Conservation (phyloP, 2,888 invertebrate species). For the Agapostemon virescens region DNA sequence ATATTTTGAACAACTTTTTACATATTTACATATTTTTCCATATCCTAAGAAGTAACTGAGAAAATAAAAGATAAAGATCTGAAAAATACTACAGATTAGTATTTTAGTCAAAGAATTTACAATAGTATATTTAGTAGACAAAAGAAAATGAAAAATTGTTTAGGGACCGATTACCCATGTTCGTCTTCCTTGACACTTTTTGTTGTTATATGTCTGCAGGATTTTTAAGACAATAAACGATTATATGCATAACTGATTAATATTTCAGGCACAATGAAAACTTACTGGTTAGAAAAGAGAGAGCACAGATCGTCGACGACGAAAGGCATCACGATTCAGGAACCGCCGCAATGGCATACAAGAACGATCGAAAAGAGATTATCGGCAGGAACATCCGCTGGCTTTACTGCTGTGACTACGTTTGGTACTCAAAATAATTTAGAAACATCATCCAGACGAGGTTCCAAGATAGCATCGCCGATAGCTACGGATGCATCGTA, state of each 20-base stretch:
- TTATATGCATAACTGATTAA: background rate
- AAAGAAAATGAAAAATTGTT: too few relatives aligned
- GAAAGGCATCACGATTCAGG: constrained; percentile 74
- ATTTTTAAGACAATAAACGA: background rate
- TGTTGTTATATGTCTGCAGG: background rate
- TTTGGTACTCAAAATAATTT: constrained; percentile 51
- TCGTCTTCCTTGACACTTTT: background rate
- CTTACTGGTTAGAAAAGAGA: constrained; percentile 91
- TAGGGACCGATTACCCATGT: too few relatives aligned
- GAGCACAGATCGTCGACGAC: constrained; percentile 84
- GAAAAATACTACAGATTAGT: too few relatives aligned
- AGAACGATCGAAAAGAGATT: constrained; percentile 79
- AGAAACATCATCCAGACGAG: constrained; percentile 60
- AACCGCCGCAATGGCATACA: constrained; percentile 75
- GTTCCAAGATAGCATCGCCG: constrained; percentile 67
- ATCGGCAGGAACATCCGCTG: constrained; percentile 52
- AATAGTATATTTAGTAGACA: too few relatives aligned
- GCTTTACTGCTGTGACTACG: constrained; percentile 30
- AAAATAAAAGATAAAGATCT: too few relatives aligned
- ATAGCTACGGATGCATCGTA: constrained; percentile 70
- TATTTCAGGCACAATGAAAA: constrained; percentile 89
- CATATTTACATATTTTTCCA: too few relatives aligned
- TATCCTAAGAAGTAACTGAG: too few relatives aligned
- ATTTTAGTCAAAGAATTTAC: too few relatives aligned
- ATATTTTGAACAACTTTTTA: too few relatives aligned